Conservation (phyloP, 2,113 vertebrate species). For the Lathamus discolor region DNA sequence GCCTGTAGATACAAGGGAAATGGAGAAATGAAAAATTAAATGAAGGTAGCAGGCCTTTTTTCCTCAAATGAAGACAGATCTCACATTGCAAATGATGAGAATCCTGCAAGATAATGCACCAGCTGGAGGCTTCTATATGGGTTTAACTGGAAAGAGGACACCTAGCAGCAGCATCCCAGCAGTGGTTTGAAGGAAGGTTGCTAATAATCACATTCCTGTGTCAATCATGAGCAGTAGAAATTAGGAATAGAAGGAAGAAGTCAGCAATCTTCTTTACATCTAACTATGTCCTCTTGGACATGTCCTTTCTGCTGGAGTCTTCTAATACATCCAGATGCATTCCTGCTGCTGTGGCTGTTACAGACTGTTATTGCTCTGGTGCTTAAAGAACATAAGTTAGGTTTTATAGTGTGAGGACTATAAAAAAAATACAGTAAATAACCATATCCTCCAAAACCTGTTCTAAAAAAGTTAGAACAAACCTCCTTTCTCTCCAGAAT, state of each 20-base stretch:
- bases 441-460: not conserved
- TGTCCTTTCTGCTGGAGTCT: not conserved
- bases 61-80: not conserved
- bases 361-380: not conserved
- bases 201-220: not conserved
- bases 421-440: not conserved
- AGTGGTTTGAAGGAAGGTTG: not conserved
- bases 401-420: not conserved
- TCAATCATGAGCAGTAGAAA: not conserved
- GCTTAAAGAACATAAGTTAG: not conserved
- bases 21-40: not conserved
- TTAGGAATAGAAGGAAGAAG: not conserved
- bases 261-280: not conserved
- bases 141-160: not conserved
- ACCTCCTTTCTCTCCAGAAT: not conserved
- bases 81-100: not conserved
- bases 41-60: not conserved
- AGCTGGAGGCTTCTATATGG: not conserved
- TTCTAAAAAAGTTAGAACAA: not conserved
- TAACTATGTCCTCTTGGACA: not conserved
- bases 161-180: not conserved
- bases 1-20: not conserved
- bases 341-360: not conserved
- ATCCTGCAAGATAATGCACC: not conserved
- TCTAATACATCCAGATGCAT: not conserved